Evolutionary conservation across 2,888 invertebrate species (phyloP).

Genomic region (Synanthedon formicaeformis): DNA sequence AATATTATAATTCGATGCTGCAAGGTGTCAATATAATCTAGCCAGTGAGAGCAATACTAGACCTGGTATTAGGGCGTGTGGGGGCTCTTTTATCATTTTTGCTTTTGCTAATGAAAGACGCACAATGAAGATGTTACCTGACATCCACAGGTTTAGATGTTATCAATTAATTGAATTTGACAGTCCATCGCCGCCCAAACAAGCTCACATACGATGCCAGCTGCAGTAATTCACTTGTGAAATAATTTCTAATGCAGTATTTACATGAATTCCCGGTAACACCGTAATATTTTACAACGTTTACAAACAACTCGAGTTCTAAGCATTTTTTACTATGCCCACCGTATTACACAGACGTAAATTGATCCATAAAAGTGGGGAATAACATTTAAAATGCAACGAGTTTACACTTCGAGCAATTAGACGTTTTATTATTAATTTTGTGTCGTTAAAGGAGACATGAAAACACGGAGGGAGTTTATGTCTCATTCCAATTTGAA

Average conservation of each 20-base stretch:
- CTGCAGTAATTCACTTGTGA: no score
- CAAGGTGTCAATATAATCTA: no score
- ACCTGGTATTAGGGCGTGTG: no score
- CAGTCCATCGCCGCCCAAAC: no score
- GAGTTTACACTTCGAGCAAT: neutral
- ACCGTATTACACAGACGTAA: neutral
- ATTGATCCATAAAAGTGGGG: neutral
- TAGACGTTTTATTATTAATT: conserved; percentile 7
- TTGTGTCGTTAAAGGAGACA: conserved; percentile 8
- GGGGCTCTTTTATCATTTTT: no score
- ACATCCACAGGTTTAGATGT: no score
- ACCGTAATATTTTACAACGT: neutral
- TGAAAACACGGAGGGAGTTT: conserved; percentile 3
- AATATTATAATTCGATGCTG: no score
- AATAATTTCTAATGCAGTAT: neutral
- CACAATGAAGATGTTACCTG: no score
- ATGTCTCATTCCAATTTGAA: neutral
- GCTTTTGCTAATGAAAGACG: no score
- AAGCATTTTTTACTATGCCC: neutral
- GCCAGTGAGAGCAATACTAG: no score
- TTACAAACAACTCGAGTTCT: neutral
- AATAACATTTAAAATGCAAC: neutral
- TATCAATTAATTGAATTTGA: no score
- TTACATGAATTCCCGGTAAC: neutral
- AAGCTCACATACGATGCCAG: no score